Evolutionary conservation across 2,113 vertebrate species (phyloP), one percentile per base, ranked within the genome.

Genomic region (Thinocorus orbignyianus): DNA sequence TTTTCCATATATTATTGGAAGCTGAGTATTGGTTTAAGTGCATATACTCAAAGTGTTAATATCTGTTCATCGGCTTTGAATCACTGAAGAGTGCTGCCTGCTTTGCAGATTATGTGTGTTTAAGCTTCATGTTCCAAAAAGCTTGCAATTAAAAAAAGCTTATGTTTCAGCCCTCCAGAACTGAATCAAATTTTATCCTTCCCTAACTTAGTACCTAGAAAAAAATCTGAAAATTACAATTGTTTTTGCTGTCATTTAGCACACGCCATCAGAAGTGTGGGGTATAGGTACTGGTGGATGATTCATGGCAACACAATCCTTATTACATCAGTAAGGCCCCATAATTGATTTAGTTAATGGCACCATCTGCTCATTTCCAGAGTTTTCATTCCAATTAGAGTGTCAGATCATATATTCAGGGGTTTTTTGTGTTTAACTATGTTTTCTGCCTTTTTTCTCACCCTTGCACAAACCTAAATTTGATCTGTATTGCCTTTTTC

Each of bases 301-400:
- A 94, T 79, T 93, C 86, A 94, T 44, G 65, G 49, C 71, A 86
- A 60, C 51, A 55, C 22, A 86, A 73, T n/a, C 44, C 81, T 93
- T 91, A 92, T 81, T 92, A 71, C 31, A 78, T 80, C 79, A 80
- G 41, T 73, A 88, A 28, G 60, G 88, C 6, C 22, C 13, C 79
- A 71, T 79, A 92, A 96, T 57, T 80, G 51, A 88, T 79, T 80
- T 76, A 88, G 90, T 86, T 96, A 94, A 94, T 93, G 55, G 48
- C 30, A 80, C 92, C 95, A 96, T 96, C 86, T 96, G 93, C 80
- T 97, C 72, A 78, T 82, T 95, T 83, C 46, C 42, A 60, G 16
- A 88, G 33, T 65, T 93, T 84, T 95, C n/a, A 15, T 92, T 92
- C 33, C 71, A 94, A 61, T 77, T 92, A 92, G 14, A 68, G 17